A percentile compares a stretch with the other conserved stretches of the same genome.
Evolutionary conservation across 1,140 invertebrate species (phyloP).

Genomic region (Hirudo medicinalis): DNA sequence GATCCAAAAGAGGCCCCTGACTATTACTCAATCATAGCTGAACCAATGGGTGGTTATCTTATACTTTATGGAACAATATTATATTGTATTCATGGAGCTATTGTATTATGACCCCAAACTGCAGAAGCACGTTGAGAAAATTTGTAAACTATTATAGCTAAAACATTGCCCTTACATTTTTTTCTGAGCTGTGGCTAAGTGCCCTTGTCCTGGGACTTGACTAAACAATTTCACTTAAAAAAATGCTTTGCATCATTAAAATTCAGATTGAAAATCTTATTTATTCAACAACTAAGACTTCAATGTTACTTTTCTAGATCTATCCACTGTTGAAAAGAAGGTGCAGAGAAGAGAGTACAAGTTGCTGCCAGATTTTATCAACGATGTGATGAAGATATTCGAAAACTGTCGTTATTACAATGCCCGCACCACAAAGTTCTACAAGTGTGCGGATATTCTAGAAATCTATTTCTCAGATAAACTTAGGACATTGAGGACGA

Average conservation of each 20-base stretch:
- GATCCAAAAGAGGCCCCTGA: slow-evolving; percentile 85
- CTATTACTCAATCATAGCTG: slow-evolving; percentile 92
- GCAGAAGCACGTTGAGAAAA: not conserved
- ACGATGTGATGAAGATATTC: slow-evolving; percentile 93
- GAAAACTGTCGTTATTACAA: slow-evolving; percentile 97
- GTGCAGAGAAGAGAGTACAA: slow-evolving; percentile 69
- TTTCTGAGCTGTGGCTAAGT: no score
- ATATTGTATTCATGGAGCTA: not conserved
- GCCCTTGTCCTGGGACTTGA: no score
- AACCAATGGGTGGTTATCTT: slow-evolving; percentile 79
- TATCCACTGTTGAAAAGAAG: slow-evolving; percentile 78
- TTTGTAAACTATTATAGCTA: no score
- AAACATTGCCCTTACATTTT: not conserved
- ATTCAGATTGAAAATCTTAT: no score
- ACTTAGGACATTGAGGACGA: slow-evolving; percentile 40
- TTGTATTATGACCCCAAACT: no score
- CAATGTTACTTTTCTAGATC: slow-evolving; percentile 54
- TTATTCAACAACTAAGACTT: no score
- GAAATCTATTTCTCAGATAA: slow-evolving; percentile 81
- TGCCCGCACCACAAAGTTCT: slow-evolving; percentile 83
- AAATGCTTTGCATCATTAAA: no score
- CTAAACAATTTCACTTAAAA: no score
- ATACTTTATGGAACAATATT: not conserved
- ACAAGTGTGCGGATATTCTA: slow-evolving; percentile 80
- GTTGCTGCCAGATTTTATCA: slow-evolving; percentile 81